Percentiles rank a stretch among this genome's conserved stretches.
Conservation (phyloP, 2,888 invertebrate species). For the Volucella inanis region DNA sequence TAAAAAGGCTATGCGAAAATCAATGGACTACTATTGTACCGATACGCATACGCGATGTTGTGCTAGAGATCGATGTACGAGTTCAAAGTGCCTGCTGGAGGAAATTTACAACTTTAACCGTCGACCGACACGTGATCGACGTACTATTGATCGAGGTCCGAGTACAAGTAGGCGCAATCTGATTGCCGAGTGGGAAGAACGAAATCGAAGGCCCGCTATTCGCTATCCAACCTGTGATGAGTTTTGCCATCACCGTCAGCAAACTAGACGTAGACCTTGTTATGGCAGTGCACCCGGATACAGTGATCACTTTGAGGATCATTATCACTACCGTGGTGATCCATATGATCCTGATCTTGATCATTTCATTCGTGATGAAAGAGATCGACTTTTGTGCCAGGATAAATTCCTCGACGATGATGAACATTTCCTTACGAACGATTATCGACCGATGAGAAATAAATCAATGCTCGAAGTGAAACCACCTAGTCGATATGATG, state of each 20-base stretch:
- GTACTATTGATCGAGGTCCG: slow-evolving; percentile 63
- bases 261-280: slow-evolving; percentile 75
- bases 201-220: slow-evolving; percentile 56
- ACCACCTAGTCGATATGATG: slow-evolving; percentile 81
- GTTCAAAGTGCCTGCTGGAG: slow-evolving; percentile 81
- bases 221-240: slow-evolving; percentile 77
- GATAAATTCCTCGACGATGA: slow-evolving; percentile 83
- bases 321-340: slow-evolving; percentile 79
- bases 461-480: slow-evolving; percentile 82
- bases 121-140: slow-evolving; percentile 51
- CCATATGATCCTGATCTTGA: slow-evolving; percentile 81
- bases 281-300: slow-evolving; percentile 76
- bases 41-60: slow-evolving; percentile 79
- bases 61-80: slow-evolving; percentile 81
- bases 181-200: slow-evolving; percentile 81
- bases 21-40: slow-evolving; percentile 80
- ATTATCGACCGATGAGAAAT: slow-evolving; percentile 79
- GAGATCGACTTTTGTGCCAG: slow-evolving; percentile 81
- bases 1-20: slow-evolving; percentile 80
- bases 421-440: slow-evolving; percentile 79
- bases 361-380: slow-evolving; percentile 82
- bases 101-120: slow-evolving; percentile 80
- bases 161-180: slow-evolving; percentile 80
- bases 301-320: slow-evolving; percentile 82
- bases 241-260: slow-evolving; percentile 81